Evolutionary conservation across 2,113 vertebrate species (phyloP), one percentile per base, ranked within the genome.

Genomic region (Pangasianodon hypophthalmus): DNA sequence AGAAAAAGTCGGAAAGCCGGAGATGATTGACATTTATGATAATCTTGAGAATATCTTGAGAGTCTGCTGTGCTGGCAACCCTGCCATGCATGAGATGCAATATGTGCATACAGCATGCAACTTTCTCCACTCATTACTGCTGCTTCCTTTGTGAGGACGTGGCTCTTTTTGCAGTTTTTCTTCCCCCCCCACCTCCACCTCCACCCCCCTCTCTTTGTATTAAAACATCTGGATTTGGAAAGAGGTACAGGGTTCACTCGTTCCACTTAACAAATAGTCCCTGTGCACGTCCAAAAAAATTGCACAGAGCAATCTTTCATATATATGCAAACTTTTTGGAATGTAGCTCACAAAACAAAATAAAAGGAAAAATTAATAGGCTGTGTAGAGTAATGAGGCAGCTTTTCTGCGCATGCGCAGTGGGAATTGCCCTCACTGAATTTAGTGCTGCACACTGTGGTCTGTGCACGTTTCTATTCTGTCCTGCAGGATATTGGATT

Each of bases 111-210:
- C 46, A 52, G 60, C 60, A 60, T 88, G 75, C 87, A 82, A 24
- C 16, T 60, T 71, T 56, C 79, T 56, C 13, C 24, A 82, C n/a
- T 80, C 32, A 71, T 84, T 75, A 84, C 29, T 69, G 32, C 58
- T 64, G 48, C 77, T 81, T 87, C 84, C 84, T 60, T 60, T 80
- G 44, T 91, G 87, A 60, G 90, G 90, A 91, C 90, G 90, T 91
- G 90, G 90, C 90, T 91, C 87, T 32, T 90, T 88, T 90, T 26
- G 26, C 32, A 24, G 29, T 29, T 9, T 56, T 37, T 32, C 29
- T 32, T 26, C 9, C 6, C 16, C 7, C 1, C n/a, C 48, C 14
- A 16, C 79, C 46, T 29, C 48, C 18, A 1, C 9, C n/a, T 7
- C n/a, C 18, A 1, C 37, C 2, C 37, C 0, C 60, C n/a, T 7